phyloP scores from a whole-genome alignment of 2,113 vertebrate species.

The Mastomys coucha region DNA sequence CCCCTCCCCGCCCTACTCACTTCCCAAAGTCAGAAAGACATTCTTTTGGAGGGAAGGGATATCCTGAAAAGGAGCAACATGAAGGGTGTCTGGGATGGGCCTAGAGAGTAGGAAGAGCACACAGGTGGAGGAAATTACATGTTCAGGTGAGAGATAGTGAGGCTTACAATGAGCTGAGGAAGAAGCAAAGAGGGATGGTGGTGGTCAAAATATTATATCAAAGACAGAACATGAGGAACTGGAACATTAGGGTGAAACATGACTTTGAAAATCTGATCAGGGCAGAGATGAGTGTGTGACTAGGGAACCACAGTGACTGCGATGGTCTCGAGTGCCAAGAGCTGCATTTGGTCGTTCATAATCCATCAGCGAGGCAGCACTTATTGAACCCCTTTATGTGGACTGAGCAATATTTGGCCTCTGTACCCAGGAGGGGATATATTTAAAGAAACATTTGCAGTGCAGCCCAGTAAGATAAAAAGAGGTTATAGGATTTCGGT shows the following conservation, averaged over 20 bases:
- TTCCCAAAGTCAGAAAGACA: background rate
- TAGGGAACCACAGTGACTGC: fast-evolving
- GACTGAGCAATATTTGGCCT: background rate
- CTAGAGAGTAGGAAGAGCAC: fast-evolving
- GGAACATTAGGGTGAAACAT: background rate
- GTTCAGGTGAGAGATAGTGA: background rate
- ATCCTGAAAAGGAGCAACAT: background rate
- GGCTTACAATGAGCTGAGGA: background rate
- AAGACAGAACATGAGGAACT: fast-evolving
- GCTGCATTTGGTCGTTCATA: too few relatives aligned
- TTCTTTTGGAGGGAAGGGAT: background rate
- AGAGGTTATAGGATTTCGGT: background rate
- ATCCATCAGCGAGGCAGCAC: too few relatives aligned
- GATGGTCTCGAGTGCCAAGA: fast-evolving
- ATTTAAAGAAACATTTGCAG: background rate
- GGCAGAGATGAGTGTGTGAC: background rate
- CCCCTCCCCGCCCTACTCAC: too few relatives aligned
- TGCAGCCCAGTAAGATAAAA: background rate
- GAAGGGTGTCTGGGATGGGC: fast-evolving
- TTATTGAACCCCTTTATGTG: background rate
- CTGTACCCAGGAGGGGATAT: background rate
- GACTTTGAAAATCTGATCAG: background rate
- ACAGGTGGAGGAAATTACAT: fast-evolving
- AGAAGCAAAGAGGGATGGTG: background rate
- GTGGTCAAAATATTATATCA: background rate